phyloP scores from a whole-genome alignment of 2,113 vertebrate species.

The Alexandromys fortis region DNA sequence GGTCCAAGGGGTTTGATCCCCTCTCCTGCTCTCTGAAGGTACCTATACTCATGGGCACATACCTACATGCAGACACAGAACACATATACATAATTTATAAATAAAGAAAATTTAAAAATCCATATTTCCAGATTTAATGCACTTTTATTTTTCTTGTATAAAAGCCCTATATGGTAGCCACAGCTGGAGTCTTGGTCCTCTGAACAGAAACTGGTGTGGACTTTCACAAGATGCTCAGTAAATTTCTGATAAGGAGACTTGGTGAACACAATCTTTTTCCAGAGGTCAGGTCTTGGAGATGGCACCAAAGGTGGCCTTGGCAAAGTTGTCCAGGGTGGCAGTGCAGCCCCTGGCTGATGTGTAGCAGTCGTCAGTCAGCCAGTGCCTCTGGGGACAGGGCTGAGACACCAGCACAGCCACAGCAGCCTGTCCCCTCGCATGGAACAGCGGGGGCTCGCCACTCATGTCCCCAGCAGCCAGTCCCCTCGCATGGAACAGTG shows the following conservation, averaged over 20 bases:
- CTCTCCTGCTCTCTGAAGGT: background rate
- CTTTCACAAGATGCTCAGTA: background rate
- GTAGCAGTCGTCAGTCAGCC: background rate
- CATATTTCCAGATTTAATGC: background rate
- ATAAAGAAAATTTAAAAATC: background rate
- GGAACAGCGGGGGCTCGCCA: no score
- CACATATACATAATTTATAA: background rate
- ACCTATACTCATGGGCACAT: background rate
- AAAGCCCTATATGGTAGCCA: background rate
- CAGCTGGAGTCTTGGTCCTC: background rate
- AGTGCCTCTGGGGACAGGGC: no score
- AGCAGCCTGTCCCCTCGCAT: background rate
- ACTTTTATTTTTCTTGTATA: background rate
- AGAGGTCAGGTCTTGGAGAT: background rate
- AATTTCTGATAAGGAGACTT: background rate
- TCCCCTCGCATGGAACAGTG: no score
- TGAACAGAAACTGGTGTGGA: background rate
- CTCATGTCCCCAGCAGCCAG: background rate
- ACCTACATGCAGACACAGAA: background rate
- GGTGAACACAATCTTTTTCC: background rate
- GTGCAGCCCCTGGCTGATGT: background rate
- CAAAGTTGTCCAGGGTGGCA: background rate
- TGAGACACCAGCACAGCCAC: background rate
- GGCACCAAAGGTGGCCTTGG: background rate
- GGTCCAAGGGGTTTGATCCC: background rate